Base-by-base conservation (phyloP, 2,113 vertebrate species). In the Sakesphorus luctuosus region DNA sequence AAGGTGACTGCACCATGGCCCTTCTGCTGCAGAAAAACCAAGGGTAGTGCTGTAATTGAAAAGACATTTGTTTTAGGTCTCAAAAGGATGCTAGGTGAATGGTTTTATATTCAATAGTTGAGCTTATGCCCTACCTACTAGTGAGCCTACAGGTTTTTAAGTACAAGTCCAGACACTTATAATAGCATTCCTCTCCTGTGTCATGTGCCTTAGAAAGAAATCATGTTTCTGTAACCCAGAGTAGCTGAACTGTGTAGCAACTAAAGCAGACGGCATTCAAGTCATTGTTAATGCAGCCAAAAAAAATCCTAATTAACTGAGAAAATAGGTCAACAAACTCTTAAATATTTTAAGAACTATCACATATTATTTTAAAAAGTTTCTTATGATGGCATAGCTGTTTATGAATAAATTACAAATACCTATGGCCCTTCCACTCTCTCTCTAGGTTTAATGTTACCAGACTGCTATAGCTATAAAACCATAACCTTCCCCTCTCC, bases 261-360 rank as follows among this genome's bases (percentile, higher is more conserved):
- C 85, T 88, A 47, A 95, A 86, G 75, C 88, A 94, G 84, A 92
- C 89, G 90, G 68, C 89, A 94, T 84, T 97, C 76, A 95, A 98
- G 93, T 87, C 82, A 74, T 89, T 96, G 94, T 84, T 93, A 92
- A 96, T 91, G 92, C 95, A 96, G 79, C 90, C 63, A 69, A 75
- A 95, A 78, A 96, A 90, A 87, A 83, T 81, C 84, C 93, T 96
- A 97, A 98, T 98, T 97, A 97, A 95, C 95, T 84, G 88, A 87
- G 94, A 97, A 98, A 97, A 96, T 93, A 97, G 97, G 96, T 97
- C 97, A 98, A 93, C 94, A 96, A 97, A 82, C 26, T 86, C 88
- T 90, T 97, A 97, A 97, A 98, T 97, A 97, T 98, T 98, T 97
- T 97, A 97, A 96, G 79, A 96, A 93, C 93, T 90, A 94, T 97